Evolutionary conservation across 2,888 invertebrate species (phyloP), one percentile per base, ranked within the genome.

Genomic region (Leucophenga maculata): DNA sequence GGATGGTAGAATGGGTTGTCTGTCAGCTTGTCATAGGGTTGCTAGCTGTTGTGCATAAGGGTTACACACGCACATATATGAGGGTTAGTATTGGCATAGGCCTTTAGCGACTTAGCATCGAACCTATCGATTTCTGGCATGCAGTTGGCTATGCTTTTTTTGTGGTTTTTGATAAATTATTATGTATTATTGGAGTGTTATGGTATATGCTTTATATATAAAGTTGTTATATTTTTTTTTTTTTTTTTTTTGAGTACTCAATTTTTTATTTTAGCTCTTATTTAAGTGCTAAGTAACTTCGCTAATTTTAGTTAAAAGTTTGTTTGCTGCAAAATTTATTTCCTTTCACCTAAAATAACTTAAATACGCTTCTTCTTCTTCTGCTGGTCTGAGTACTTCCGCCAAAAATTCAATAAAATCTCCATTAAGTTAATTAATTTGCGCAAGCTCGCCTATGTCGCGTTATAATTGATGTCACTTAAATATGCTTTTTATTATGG

Each of bases 351-450:
- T n/a, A n/a, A n/a, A n/a, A n/a, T n/a, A n/a, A n/a, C n/a, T n/a
- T n/a, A n/a, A n/a, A n/a, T n/a, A n/a, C n/a, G n/a, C n/a, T n/a
- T n/a, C n/a, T n/a, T n/a, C n/a, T n/a, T n/a, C n/a, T n/a, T n/a
- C n/a, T n/a, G n/a, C n/a, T n/a, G n/a, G 26, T 4, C 26, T 26
- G 26, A 4, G 26, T 26, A 6, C 26, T 1, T n/a, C 16, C 9
- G n/a, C 31, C 9, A 60, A 60, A 32, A 39, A 69, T 72, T 71
- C 79, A 77, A 84, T 80, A 77, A 79, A 84, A 80, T 79, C 77
- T 79, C 80, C 84, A 80, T 80, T 84, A 80, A 80, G 72, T 80
- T 84, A 80, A 80, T 80, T 80, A 80, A 83, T 84, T 75, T 69
- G 72, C 70, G 62, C 3, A n/a, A 32, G 14, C 59, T 18, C 4